Evolutionary conservation across 2,888 invertebrate genomes (phyloP).

Genomic region (Drosophila ustulata): DNA sequence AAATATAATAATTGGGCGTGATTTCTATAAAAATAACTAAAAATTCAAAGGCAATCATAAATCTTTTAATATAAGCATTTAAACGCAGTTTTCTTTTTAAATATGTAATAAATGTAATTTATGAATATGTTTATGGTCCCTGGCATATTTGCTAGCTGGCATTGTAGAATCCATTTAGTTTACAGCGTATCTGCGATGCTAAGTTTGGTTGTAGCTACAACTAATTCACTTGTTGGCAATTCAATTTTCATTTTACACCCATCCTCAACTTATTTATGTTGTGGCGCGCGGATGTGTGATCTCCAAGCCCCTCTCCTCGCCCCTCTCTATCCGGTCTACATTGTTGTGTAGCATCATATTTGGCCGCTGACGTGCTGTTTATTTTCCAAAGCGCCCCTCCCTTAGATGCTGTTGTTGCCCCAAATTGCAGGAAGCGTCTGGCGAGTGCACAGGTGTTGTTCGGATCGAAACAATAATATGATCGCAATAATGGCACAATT

Average conservation of each 20-base stretch:
- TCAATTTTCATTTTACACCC: slow-evolving; percentile 67
- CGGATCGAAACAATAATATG: slow-evolving; percentile 27
- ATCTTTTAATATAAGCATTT: no score
- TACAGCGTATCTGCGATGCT: background rate
- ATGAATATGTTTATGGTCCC: no score
- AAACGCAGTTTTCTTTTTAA: no score
- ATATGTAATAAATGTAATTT: no score
- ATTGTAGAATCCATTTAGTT: background rate
- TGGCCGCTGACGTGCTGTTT: slow-evolving; percentile 38
- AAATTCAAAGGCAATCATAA: no score
- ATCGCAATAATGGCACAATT: slow-evolving; percentile 24
- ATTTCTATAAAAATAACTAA: no score
- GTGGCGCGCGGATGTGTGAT: slow-evolving; percentile 58
- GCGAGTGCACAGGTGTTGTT: slow-evolving; percentile 56
- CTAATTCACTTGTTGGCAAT: slow-evolving; percentile 60
- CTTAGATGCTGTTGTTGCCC: slow-evolving; percentile 38
- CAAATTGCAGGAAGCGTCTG: slow-evolving; percentile 56
- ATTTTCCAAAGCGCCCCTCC: slow-evolving; percentile 33
- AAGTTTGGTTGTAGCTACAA: background rate
- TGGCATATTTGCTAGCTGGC: no score
- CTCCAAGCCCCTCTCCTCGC: background rate
- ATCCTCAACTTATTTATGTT: slow-evolving; percentile 72
- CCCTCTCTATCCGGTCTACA: slow-evolving; percentile 55
- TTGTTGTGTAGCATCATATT: slow-evolving; percentile 26
- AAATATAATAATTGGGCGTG: no score